Base-by-base conservation (phyloP, 1,140 invertebrate genomes). In the Drosophila fuyamai region DNA sequence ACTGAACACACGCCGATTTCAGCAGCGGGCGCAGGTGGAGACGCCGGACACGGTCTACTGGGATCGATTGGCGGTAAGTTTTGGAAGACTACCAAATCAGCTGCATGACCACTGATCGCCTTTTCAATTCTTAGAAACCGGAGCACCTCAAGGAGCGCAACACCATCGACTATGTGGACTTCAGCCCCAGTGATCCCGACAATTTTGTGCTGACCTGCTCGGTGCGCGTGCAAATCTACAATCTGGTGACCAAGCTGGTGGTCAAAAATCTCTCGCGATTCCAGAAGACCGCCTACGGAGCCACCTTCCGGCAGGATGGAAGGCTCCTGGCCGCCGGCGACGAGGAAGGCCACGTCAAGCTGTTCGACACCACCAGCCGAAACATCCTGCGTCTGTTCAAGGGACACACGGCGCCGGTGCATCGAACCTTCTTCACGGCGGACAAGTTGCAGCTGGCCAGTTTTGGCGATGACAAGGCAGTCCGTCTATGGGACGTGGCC, bases 381-480 rank as follows among this genome's bases (percentile, higher is more conserved):
- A 96, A 95, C 86, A 94, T 97, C 41, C 93, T 99, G 2, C 93
- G 97, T 74, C 86, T 94, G 0, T 94, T 94, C 71, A 93, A 93
- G 71, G 94, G 94, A 0, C 94, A 94, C 65, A 93, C 88, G 43
- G 94, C 90, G 13, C 93, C 94, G 29, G 96, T 98, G 1, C 97
- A 98, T 92, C 94, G 97, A 41, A 96, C 96, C 71, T 96, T 95
- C 88, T 99, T 99, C 81, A 95, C 97, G 13, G 93, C 94, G 36
- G 96, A 97, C 91, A 95, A 96, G 82, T 92, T 95, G 35, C 96
- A 96, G 60, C 94, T 99, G 35, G 94, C 96, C 6, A 98, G 98
- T 83, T 98, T 97, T 92, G 97, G 97, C 7, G 98, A 99, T 94
- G 98, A 99, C 92, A 98, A 98, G 93, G 94, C 95, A n/a, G 95